Percentiles rank a stretch among this genome's conserved stretches.
Evolutionary conservation across 2,888 invertebrate species (phyloP).

Genomic region (Andrena bicolor): DNA sequence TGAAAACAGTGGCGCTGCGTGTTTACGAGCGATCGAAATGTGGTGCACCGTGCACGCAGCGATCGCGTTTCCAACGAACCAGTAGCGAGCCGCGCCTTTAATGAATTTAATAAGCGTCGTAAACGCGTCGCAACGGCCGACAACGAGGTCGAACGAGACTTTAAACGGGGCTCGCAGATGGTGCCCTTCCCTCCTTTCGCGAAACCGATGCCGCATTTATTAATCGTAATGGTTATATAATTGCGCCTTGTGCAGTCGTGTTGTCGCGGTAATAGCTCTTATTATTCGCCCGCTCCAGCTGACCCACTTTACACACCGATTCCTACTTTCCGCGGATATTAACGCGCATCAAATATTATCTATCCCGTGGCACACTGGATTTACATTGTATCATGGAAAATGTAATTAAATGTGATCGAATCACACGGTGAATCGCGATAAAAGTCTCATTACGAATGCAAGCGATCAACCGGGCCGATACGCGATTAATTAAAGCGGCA

Average conservation of each 20-base stretch:
- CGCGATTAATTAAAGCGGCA: conserved; percentile 56
- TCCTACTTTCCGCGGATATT: conserved; percentile 33
- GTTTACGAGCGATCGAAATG: not conserved
- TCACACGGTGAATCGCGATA: conserved; percentile 44
- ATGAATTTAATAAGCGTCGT: conserved; percentile 68
- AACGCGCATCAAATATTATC: conserved; percentile 46
- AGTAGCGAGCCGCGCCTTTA: not conserved
- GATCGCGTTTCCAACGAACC: conserved; percentile 20
- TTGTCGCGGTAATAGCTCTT: conserved; percentile 32
- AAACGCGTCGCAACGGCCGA: conserved; percentile 57
- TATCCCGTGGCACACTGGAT: conserved; percentile 12
- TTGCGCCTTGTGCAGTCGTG: conserved; percentile 42
- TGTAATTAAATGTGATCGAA: conserved; percentile 42
- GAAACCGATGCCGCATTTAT: conserved; percentile 54
- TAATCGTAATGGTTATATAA: conserved; percentile 63
- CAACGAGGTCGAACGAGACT: conserved; percentile 60
- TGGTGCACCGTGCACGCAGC: not conserved
- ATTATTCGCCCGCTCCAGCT: conserved; percentile 29
- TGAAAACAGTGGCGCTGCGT: not conserved
- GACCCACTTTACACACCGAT: conserved; percentile 34
- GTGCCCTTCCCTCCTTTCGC: conserved; percentile 33
- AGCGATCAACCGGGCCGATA: conserved; percentile 24
- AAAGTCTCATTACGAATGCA: conserved; percentile 36
- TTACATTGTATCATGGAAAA: conserved; percentile 5
- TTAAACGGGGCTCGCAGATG: conserved; percentile 61